Evolutionary conservation across 2,888 invertebrate species (phyloP), one percentile per base, ranked within the genome.

Genomic region (Lasiommata megera): DNA sequence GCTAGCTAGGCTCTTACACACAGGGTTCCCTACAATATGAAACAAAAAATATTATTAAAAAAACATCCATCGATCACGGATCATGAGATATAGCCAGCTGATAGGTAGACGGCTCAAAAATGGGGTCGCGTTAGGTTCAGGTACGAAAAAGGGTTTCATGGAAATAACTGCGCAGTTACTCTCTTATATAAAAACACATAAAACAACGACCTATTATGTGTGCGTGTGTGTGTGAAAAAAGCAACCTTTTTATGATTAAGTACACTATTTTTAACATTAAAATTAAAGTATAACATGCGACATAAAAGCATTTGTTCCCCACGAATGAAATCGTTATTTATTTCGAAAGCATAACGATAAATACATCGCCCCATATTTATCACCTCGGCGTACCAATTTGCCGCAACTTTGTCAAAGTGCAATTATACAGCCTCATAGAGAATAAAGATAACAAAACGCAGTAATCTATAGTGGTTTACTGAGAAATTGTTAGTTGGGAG

Each of bases 361-460:
- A 55, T 55, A 55, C 40, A 46, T 46, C 17, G 40, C 17, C 18
- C 34, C 37, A 18, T 41, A 60, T 60, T 60, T 48, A 48, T 56
- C 52, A 41, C 56, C 36, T 31, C 18, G 36, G 28, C 55, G 38
- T 55, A 46, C 51, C 55, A 56, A 53, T 60, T 56, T 53, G 18
- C 48, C 47, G 38, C 23, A 31, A 56, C 47, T 60, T 53, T 60
- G 60, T 60, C 60, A 53, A 50, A 60, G 56, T 31, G 47, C 40
- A 50, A 60, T 53, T 56, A 48, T 11, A 34, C 11, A 31, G 7
- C 31, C 11, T 11, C 52, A 53, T 56, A 31, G 18, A 53, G 14
- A 53, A 60, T 56, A 60, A 48, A 56, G 17, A 37, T 18, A 56
- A 56, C 47, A 48, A 37, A 51, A 53, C 31, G 12, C 34, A 52